Conservation (phyloP, 2,113 vertebrate genomes). For the Centropristis striata region DNA sequence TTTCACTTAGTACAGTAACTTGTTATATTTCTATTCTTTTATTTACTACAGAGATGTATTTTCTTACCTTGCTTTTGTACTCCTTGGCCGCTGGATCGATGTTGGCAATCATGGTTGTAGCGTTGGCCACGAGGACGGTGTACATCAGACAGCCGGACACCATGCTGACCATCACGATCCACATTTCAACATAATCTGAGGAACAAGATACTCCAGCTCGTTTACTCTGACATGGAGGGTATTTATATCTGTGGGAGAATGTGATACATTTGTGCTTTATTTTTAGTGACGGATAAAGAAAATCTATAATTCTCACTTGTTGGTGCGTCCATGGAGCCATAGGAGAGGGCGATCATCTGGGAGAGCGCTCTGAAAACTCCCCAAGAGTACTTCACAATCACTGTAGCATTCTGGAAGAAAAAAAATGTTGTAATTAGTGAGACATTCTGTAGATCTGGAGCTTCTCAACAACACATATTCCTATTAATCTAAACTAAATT, state of each 20-base stretch:
- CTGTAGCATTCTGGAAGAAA: conserved; percentile 80
- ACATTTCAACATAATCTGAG: conserved; percentile 84
- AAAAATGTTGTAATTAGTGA: not conserved
- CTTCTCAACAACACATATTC: not conserved
- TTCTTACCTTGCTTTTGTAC: conserved; percentile 83
- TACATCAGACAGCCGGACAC: conserved; percentile 84
- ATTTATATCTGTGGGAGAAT: conserved; percentile 5
- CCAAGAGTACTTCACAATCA: conserved; percentile 84
- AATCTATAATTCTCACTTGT: conserved; percentile 73
- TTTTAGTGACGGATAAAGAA: not conserved
- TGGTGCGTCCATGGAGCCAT: conserved; percentile 80
- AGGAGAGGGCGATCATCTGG: conserved; percentile 84
- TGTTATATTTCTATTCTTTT: no score
- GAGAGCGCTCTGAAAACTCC: conserved; percentile 84
- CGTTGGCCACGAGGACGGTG: conserved; percentile 83
- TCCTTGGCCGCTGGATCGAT: conserved; percentile 78
- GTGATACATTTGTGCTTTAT: not conserved
- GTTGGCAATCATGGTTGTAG: conserved; percentile 82
- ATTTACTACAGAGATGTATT: not conserved
- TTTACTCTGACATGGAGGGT: not conserved
- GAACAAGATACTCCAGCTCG: conserved; percentile 2
- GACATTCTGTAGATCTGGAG: not conserved
- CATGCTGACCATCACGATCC: conserved; percentile 86
- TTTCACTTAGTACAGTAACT: no score
- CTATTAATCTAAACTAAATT: not conserved